Conservation (phyloP, 2,113 vertebrate genomes). For the Eclectus roratus region DNA sequence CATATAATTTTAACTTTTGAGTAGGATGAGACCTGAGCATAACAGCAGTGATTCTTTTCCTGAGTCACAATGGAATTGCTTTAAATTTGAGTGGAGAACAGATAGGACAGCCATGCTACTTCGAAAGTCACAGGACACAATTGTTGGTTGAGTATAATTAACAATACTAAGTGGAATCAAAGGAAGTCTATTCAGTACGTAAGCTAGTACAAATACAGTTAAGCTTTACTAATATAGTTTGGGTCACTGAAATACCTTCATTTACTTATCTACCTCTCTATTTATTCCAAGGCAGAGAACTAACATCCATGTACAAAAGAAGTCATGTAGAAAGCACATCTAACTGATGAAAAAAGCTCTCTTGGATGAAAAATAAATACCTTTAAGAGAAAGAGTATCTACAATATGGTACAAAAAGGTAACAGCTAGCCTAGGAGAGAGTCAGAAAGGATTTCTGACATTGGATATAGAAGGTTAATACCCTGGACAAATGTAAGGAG, state of each 20-base stretch:
- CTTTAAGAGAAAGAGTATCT: background rate
- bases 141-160: background rate
- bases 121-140: background rate
- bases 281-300: background rate
- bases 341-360: background rate
- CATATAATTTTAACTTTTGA: background rate
- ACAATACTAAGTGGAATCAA: background rate
- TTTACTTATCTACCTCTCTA: background rate
- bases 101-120: background rate
- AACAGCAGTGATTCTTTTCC: background rate
- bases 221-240: background rate
- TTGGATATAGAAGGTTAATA: background rate
- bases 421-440: background rate
- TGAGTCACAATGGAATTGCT: background rate
- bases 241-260: background rate
- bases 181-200: background rate
- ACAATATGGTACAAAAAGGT: background rate
- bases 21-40: background rate
- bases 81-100: background rate
- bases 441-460: background rate
- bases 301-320: background rate
- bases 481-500: background rate
- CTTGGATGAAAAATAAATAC: background rate
- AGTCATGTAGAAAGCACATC: background rate
- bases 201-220: background rate